Base-by-base conservation (phyloP, 2,888 invertebrate genomes). In the Caenorhabditis becei region DNA sequence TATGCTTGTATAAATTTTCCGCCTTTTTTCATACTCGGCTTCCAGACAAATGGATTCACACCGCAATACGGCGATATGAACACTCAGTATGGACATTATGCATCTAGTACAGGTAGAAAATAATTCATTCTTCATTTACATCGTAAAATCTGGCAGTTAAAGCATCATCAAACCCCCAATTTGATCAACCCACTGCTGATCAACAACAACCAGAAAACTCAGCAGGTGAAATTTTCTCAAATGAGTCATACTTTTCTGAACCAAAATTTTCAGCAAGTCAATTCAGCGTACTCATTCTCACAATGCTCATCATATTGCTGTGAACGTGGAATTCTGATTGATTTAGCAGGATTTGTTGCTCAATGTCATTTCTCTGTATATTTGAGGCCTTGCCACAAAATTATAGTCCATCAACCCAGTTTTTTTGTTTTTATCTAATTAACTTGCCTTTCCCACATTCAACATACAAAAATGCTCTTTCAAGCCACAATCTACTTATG, bases 11-110 rank as follows among this genome's bases (percentile, higher is more conserved):
- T 18, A 66, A 66, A 53, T 66, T 23, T 23, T 23, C 58, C 37
- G 26, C 8, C 1, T 23, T 23, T 41, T 16, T 16, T 24, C 11
- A 26, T 2, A 16, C 49, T 3, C 0, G 20, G n/a, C 14, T 61
- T 80, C 65, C 32, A 83, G 83, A 59, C 69, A 11, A 14, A 67
- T 44, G 82, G 78, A 32, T 80, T 69, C 58, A 80, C 82, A 24
- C 84, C 84, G 26, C 75, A 77, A 47, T 84, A 84, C 23, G 75
- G 77, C 24, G 82, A 84, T 37, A 83, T 84, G 84, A 84, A 84
- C 56, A 84, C 80, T 10, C 77, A 72, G 53, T 84, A 84, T 47
- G 84, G 84, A 24, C 75, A 66, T 24, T 84, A 84, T 32, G 41
- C 56, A 54, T 75, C 80, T 10, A 80, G 44, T 11, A 70, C 75